A percentile compares a stretch with the other conserved stretches of the same genome.
These are phyloP conservation scores for Cryptoleucopteryx plumbea DNA, from an alignment of 2,113 vertebrate genomes.

Conservation along the genomic window DNA sequence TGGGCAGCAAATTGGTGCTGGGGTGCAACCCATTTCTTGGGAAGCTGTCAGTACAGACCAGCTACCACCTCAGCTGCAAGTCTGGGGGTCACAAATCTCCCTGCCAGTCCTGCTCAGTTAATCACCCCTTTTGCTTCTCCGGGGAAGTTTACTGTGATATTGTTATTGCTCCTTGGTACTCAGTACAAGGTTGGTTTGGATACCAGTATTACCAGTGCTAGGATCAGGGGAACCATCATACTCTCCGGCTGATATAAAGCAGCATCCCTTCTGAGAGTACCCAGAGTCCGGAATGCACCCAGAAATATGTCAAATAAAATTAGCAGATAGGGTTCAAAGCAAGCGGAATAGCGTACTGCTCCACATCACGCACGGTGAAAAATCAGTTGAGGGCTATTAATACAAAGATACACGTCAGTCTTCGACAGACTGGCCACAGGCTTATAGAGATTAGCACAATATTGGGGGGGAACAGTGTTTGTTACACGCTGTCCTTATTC, in stretches of 20 bases:
- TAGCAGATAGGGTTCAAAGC: neutral
- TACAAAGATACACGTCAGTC: neutral
- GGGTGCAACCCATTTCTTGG: neutral
- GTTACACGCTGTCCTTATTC: neutral
- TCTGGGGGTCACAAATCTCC: neutral
- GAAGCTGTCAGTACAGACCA: neutral
- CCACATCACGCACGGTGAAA: no score
- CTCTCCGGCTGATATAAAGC: neutral
- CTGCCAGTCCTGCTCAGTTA: neutral
- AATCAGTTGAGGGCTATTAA: neutral
- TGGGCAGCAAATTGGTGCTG: neutral
- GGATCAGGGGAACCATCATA: neutral
- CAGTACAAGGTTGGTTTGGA: neutral
- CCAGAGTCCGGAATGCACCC: fast-evolving
- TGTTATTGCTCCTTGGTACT: neutral
- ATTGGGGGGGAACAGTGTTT: no score
- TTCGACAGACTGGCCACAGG: neutral
- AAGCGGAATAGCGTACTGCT: neutral
- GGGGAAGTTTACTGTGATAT: neutral
- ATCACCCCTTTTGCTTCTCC: neutral
- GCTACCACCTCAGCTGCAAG: neutral
- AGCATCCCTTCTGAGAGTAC: neutral
- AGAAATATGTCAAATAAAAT: neutral
- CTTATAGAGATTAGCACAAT: neutral
- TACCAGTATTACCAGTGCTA: neutral